phyloP scores from a whole-genome alignment of 2,113 vertebrate genomes.

The Garra rufa region DNA sequence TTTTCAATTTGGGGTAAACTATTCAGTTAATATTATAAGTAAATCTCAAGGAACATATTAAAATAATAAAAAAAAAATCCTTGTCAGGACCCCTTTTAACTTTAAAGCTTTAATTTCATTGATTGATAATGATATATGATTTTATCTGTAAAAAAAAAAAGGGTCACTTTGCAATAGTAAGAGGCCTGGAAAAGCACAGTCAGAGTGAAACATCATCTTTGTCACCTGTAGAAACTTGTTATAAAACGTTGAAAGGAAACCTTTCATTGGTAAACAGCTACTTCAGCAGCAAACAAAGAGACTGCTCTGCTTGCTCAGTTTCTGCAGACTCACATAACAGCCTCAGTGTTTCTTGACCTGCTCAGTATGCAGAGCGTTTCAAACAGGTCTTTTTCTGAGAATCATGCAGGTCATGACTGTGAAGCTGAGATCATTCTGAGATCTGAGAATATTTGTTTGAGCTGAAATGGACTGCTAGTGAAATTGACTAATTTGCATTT shows the following conservation, averaged over 20 bases:
- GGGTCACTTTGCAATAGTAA: not conserved
- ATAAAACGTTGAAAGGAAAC: not conserved
- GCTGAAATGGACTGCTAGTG: not conserved
- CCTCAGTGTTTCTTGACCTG: not conserved
- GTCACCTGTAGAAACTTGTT: not conserved
- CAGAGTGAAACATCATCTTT: not conserved
- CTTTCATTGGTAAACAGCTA: not conserved
- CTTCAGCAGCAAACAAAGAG: not conserved
- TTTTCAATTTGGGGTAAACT: too few relatives aligned
- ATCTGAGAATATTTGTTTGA: too few relatives aligned
- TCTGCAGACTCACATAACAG: not conserved
- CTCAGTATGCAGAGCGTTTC: not conserved
- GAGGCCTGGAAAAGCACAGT: not conserved
- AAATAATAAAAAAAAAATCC: too few relatives aligned
- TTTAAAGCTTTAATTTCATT: too few relatives aligned
- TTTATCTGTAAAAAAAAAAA: not conserved
- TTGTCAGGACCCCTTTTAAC: too few relatives aligned
- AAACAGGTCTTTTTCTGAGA: not conserved
- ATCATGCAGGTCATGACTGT: constrained; percentile 12
- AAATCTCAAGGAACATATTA: too few relatives aligned
- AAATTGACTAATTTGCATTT: not conserved
- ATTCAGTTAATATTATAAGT: too few relatives aligned
- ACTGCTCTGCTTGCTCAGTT: not conserved
- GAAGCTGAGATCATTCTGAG: not conserved
- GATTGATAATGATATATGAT: too few relatives aligned